Conservation (phyloP, 2,797 vertebrate genomes). For the Helostoma temminkii region DNA sequence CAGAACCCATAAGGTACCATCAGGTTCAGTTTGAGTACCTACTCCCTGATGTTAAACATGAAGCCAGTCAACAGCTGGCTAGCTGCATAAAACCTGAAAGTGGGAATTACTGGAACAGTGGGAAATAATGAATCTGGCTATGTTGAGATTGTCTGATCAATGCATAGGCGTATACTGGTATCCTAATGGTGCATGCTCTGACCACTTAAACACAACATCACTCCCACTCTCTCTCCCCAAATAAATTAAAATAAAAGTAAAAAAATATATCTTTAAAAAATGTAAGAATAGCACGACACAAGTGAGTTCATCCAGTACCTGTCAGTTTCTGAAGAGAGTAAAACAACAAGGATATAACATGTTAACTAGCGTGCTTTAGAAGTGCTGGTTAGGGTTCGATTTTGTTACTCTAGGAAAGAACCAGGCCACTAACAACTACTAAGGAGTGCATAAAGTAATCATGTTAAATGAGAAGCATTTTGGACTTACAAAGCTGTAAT, state of each 20-base stretch:
- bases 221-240: too few relatives aligned
- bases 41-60: too few relatives aligned
- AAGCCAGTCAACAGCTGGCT: background rate
- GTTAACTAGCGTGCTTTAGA: background rate
- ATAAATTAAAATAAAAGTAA: too few relatives aligned
- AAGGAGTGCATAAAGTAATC: slow-evolving; percentile 31
- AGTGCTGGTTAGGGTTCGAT: background rate
- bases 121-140: too few relatives aligned
- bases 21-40: too few relatives aligned
- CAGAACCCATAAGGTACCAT: too few relatives aligned
- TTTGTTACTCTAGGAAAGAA: background rate
- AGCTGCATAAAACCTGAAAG: background rate
- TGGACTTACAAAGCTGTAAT: slow-evolving; percentile 36
- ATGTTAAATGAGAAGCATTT: slow-evolving; percentile 40
- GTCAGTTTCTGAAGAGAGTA: background rate
- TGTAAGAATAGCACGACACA: background rate
- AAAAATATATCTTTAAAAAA: too few relatives aligned
- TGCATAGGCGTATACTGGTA: too few relatives aligned
- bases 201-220: too few relatives aligned
- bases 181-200: too few relatives aligned
- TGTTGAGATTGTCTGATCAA: too few relatives aligned
- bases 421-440: slow-evolving; percentile 6
- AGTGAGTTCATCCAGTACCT: background rate
- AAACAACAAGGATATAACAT: background rate
- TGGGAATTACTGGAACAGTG: too few relatives aligned